Percentiles rank a stretch among this genome's conserved stretches.
Evolutionary conservation across 2,113 vertebrate genomes (phyloP).

Genomic region (Smithornis capensis): DNA sequence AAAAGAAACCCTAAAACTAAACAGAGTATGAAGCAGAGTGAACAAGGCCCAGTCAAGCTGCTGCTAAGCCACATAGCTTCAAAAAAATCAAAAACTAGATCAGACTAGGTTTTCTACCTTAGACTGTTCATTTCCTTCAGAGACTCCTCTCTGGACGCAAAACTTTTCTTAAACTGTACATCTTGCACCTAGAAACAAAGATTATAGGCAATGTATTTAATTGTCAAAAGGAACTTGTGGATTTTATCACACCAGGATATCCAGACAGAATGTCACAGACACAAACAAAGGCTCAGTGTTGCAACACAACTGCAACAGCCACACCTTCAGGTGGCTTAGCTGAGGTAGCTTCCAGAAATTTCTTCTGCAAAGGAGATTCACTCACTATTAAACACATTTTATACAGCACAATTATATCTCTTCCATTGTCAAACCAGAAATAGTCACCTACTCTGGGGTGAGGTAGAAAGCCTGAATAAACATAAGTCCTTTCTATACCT

Average conservation of each 20-base stretch:
- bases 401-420: background rate
- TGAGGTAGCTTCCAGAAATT: background rate
- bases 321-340: background rate
- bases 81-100: background rate
- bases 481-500: background rate
- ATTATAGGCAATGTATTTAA: background rate
- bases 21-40: background rate
- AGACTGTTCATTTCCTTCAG: conserved; percentile 73
- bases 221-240: background rate
- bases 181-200: conserved; percentile 75
- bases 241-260: background rate
- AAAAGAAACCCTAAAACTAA: background rate
- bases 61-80: background rate
- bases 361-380: background rate
- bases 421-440: background rate
- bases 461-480: background rate
- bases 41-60: background rate
- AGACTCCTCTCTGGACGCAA: conserved; percentile 74
- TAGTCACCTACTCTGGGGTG: background rate
- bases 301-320: background rate
- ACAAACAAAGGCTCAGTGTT: background rate
- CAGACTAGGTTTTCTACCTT: conserved; percentile 68
- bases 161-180: conserved; percentile 76
- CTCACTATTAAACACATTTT: background rate
- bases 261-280: background rate